Conservation (phyloP, 2,888 invertebrate species). For the Exocentrus adspersus region DNA sequence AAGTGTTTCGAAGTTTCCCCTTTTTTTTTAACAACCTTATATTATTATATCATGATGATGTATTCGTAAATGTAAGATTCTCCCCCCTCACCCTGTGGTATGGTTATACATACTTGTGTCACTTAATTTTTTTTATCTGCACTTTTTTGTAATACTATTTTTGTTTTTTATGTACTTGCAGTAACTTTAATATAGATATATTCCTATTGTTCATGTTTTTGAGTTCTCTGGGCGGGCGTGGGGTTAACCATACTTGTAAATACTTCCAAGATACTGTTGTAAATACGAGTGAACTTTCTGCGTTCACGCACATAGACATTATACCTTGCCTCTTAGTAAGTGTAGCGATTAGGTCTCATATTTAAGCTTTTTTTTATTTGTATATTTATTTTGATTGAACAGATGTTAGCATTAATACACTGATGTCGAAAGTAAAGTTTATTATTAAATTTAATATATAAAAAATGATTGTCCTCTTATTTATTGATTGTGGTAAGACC, state of each 20-base stretch:
- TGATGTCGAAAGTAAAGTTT: conserved; percentile 60
- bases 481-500: conserved; percentile 55
- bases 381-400: conserved; percentile 46
- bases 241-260: conserved; percentile 47
- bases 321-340: conserved; percentile 57
- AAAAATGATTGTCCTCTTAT: conserved; percentile 49
- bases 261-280: conserved; percentile 35
- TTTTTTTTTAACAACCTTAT: too few species aligned
- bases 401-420: conserved; percentile 58
- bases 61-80: conserved; percentile 44
- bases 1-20: conserved; percentile 23
- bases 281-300: conserved; percentile 36
- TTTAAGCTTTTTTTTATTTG: conserved; percentile 49
- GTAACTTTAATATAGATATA: conserved; percentile 62
- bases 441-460: conserved; percentile 57
- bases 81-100: conserved; percentile 52
- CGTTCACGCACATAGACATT: conserved; percentile 37
- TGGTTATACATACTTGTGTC: conserved; percentile 61
- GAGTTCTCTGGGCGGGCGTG: conserved; percentile 31
- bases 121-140: conserved; percentile 48
- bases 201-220: conserved; percentile 57
- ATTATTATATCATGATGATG: too few species aligned
- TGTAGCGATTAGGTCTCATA: conserved; percentile 42
- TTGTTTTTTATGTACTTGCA: conserved; percentile 61
- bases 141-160: conserved; percentile 54